Base-by-base conservation (phyloP, 1,140 invertebrate genomes). In the Belonocnema kinseyi region DNA sequence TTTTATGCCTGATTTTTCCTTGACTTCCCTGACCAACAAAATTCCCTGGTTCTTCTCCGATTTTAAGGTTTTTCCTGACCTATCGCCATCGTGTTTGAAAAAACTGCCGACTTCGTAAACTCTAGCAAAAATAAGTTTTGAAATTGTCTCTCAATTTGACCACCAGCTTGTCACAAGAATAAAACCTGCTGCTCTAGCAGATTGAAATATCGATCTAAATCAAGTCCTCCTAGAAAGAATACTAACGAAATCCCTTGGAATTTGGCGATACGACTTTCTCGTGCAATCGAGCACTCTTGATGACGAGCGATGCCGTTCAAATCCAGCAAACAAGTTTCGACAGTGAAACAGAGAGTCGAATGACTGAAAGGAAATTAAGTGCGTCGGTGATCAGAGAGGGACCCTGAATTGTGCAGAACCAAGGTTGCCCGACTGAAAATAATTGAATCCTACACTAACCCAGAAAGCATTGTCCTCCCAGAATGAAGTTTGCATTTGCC, bases 381-480 rank as follows among this genome's bases (percentile, higher is more conserved):
- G 61, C 61, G 61, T 33, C 26, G n/a, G 6, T 14, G 33, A 66
- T 66, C 26, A 66, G 61, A 40, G 13, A 6, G 26, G n/a, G 26
- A 66, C 26, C 33, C 17, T 56, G 19, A 56, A 56, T 56, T 26
- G 19, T 33, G 11, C 21, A 40, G 61, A 66, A 40, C 61, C 61
- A 66, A 66, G 61, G 61, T 66, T 66, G 33, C 61, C 4, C 21
- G 26, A 66, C 61, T 66, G 61, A 66, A 66, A 66, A 66, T 66
- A 66, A 66, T 66, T 66, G 61, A 66, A 66, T 66, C 61, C 61
- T 66, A 66, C 61, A 66, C 61, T 33, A 66, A 40, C 61, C 26
- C 61, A 61, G 61, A 21, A 16, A 66, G 40, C 61, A 66, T 66
- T 66, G 61, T 66, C 61, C 61, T 66, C 61, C 16, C 13, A 66